Conservation (phyloP, 2,797 vertebrate species). For the Nyctalus aviator region DNA sequence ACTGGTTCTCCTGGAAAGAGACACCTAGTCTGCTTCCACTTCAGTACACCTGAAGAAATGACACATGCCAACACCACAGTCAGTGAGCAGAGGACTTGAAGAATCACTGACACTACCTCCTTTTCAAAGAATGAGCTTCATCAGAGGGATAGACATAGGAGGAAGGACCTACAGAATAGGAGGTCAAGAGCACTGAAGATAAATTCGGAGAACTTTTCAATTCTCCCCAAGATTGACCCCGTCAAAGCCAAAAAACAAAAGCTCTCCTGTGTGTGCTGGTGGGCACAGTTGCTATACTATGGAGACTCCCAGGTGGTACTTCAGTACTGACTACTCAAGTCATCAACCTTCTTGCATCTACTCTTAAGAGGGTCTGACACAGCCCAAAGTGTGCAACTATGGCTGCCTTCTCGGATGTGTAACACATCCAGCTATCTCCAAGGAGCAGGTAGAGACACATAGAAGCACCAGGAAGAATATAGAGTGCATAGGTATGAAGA, state of each 20-base stretch:
- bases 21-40: background rate
- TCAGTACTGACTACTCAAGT: background rate
- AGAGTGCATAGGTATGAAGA: background rate
- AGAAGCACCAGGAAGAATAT: background rate
- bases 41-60: background rate
- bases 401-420: background rate
- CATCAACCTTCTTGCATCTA: background rate
- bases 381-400: background rate
- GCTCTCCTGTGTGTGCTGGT: too few species aligned
- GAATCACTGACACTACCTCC: background rate
- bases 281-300: background rate
- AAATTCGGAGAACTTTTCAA: background rate
- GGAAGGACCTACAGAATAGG: background rate
- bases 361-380: background rate
- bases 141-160: background rate
- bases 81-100: background rate
- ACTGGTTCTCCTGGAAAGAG: background rate
- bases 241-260: background rate
- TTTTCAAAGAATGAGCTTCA: background rate
- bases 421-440: background rate
- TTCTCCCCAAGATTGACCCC: background rate
- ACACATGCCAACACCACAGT: fast-evolving
- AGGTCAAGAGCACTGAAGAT: background rate
- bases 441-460: background rate
- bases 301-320: background rate